Evolutionary conservation across 2,888 invertebrate genomes (phyloP), one percentile per base, ranked within the genome.

Genomic region (Nephrotoma guestfalica): DNA sequence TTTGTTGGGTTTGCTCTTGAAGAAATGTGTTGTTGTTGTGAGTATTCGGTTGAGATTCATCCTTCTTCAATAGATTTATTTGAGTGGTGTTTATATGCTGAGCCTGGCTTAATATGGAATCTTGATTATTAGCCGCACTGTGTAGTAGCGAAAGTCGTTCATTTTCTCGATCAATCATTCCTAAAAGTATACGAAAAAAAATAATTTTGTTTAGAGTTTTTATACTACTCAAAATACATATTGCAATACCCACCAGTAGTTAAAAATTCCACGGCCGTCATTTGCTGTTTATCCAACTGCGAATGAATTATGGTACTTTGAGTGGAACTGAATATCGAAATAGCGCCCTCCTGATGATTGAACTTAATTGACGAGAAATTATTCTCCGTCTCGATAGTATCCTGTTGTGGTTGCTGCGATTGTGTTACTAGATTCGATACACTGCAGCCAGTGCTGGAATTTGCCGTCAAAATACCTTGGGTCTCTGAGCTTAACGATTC

Each of bases 401-500:
- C 71, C n/a, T 15, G 84, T 41, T 84, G 41, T 84, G 84, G 84
- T 84, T 84, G 41, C 41, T 42, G 41, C 42, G 84, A 41, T 84
- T 41, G 84, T 30, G 30, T 71, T 4, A 30, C 30, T 71, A 71
- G 71, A 30, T 71, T 71, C 30, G 71, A 71, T 9, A 71, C 71
- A 71, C 71, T 71, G 30, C 71, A 71, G 15, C 42, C 42, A 84
- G 84, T 84, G 15, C 42, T 84, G 15, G 85, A 88, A 83, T 88
- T 88, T 87, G 86, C 89, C 86, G 87, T 88, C 51, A 83, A 86
- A 71, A 43, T 83, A 41, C 41, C 47, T 41, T 84, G 40, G 4
- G 89, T 88, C 88, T 89, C 89, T 87, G 91, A 89, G 88, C 92
- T 88, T 89, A 92, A 89, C 90, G 88, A 88, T 4, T 91, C 90